phyloP scores from a whole-genome alignment of 1,140 invertebrate genomes.

The Atta cephalotes region DNA sequence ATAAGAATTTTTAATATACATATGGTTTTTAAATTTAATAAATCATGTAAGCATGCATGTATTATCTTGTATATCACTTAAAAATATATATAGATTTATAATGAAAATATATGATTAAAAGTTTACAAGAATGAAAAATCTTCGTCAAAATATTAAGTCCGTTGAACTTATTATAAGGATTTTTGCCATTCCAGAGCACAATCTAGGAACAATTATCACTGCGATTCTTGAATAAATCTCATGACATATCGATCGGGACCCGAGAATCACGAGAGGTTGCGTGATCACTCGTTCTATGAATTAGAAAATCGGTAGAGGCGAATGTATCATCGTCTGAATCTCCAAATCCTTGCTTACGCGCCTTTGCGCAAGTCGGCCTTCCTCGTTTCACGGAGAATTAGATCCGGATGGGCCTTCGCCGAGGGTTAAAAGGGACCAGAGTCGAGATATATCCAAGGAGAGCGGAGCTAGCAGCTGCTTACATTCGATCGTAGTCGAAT shows the following conservation, averaged over 20 bases:
- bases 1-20: neutral
- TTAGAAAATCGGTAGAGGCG: slow-evolving; percentile 53
- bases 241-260: slow-evolving; percentile 34
- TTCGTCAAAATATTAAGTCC: neutral
- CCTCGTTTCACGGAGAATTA: slow-evolving; percentile 86
- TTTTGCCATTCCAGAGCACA: neutral
- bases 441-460: slow-evolving; percentile 81
- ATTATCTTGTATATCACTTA: neutral
- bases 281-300: slow-evolving; percentile 38
- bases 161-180: neutral
- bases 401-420: slow-evolving; percentile 77
- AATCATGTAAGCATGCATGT: neutral
- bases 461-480: slow-evolving; percentile 63
- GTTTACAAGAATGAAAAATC: neutral
- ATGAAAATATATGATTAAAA: neutral
- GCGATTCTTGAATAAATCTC: slow-evolving; percentile 36
- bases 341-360: slow-evolving; percentile 59
- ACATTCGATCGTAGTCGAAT: slow-evolving; percentile 60
- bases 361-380: slow-evolving; percentile 81
- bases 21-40: neutral
- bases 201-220: neutral
- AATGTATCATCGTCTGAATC: slow-evolving; percentile 37
- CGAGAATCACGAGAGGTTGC: slow-evolving; percentile 50
- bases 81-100: neutral
- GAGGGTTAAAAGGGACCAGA: slow-evolving; percentile 74